Percentiles rank a stretch among this genome's conserved stretches.
These are phyloP conservation scores for Liparis tanakae DNA, from an alignment of 2,797 vertebrate species.

Conservation along the genomic window DNA sequence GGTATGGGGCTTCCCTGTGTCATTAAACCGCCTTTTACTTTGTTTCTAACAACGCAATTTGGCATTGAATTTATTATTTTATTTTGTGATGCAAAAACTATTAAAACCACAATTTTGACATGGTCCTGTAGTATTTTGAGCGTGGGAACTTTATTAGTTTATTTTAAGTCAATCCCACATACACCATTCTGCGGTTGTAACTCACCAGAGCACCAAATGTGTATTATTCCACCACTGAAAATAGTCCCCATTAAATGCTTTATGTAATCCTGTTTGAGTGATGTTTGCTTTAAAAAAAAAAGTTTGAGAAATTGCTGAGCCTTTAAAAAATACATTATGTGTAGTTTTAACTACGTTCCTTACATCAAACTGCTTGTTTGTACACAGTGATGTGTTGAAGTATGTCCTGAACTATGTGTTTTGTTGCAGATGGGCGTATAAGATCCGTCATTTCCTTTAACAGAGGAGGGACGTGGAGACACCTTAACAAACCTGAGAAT, in stretches of 20 bases:
- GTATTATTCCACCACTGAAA: background rate
- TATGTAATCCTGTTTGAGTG: background rate
- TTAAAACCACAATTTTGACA: background rate
- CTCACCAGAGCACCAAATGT: background rate
- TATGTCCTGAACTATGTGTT: background rate
- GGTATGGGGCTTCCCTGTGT: constrained; percentile 59
- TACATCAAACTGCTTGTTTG: background rate
- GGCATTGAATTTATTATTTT: background rate
- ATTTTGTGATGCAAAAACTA: background rate
- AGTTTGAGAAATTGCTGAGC: background rate
- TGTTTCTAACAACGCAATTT: background rate
- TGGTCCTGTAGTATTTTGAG: background rate
- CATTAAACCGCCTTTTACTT: background rate
- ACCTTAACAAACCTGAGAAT: constrained; percentile 81
- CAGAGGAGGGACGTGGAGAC: constrained; percentile 81
- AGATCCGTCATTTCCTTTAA: constrained; percentile 85
- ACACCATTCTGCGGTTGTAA: background rate
- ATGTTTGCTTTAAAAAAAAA: background rate
- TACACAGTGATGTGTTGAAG: background rate
- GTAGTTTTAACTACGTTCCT: background rate
- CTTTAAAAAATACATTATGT: background rate
- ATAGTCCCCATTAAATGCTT: background rate
- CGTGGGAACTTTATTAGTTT: background rate
- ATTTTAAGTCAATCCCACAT: background rate
- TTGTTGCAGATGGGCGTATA: constrained; percentile 80